Evolutionary conservation across 1,140 invertebrate genomes (phyloP).

Genomic region (Megathymus violae): DNA sequence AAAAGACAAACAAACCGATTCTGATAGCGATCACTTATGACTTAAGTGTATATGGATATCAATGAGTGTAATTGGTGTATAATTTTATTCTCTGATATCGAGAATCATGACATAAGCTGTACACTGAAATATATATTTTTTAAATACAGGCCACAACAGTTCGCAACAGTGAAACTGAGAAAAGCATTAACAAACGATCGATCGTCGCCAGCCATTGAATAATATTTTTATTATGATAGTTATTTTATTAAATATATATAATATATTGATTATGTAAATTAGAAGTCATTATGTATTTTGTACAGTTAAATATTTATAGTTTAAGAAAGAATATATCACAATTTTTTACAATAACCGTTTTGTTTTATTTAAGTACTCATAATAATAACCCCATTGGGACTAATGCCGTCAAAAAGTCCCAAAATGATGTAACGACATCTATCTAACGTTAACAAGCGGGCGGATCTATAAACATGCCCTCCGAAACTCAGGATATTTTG

Average conservation of each 20-base stretch:
- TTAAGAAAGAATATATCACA: constrained; percentile 83
- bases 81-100: too few relatives aligned
- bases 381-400: too few relatives aligned
- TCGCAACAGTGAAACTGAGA: constrained; percentile 93
- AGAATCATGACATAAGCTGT: too few relatives aligned
- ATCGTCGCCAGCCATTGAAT: constrained; percentile 89
- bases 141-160: constrained; percentile 89
- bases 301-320: constrained; percentile 83
- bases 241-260: constrained; percentile 76
- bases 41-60: too few relatives aligned
- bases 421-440: too few relatives aligned
- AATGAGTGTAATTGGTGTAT: too few relatives aligned
- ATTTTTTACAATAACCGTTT: constrained; percentile 74
- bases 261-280: constrained; percentile 75
- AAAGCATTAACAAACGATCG: constrained; percentile 94
- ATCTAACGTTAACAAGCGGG: too few relatives aligned
- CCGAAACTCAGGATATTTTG: too few relatives aligned
- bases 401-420: too few relatives aligned
- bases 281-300: constrained; percentile 79
- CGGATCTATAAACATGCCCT: too few relatives aligned
- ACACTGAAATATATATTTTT: constrained; percentile 41
- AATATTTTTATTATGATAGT: constrained; percentile 70
- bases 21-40: too few relatives aligned
- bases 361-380: constrained; percentile 56
- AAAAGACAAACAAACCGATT: too few relatives aligned